These are phyloP conservation scores for Emydocephalus ijimae DNA, from an alignment of 2,113 vertebrate genomes.

Conservation along the genomic window DNA sequence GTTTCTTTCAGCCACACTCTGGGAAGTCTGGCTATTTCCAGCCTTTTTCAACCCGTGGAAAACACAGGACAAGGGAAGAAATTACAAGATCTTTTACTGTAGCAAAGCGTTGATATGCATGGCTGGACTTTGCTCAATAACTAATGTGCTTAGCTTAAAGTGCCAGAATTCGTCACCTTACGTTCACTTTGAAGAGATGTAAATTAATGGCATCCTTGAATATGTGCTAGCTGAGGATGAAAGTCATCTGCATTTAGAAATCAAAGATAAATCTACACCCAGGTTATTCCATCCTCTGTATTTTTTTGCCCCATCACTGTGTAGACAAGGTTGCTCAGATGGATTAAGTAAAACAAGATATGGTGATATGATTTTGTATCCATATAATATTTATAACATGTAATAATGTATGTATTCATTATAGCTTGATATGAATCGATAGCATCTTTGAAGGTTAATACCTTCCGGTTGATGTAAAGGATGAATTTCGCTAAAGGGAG, in stretches of 20 bases:
- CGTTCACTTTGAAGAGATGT: conserved; percentile 23
- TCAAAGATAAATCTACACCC: background rate
- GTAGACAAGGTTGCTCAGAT: background rate
- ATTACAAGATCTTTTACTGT: conserved; percentile 31
- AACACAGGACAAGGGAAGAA: conserved; percentile 41
- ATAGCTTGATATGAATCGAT: background rate
- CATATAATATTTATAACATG: background rate
- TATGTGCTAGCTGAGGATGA: background rate
- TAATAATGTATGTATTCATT: background rate
- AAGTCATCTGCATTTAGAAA: background rate
- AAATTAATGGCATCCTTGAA: conserved; percentile 17
- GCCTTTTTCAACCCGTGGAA: conserved; percentile 42
- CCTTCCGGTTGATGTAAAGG: background rate
- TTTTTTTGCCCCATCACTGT: background rate
- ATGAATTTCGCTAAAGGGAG: background rate
- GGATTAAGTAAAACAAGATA: background rate
- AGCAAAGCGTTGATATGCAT: conserved; percentile 45
- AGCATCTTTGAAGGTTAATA: background rate
- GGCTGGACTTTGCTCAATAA: conserved; percentile 39
- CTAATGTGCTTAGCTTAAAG: background rate
- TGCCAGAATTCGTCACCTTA: background rate
- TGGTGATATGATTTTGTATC: background rate
- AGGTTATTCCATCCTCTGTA: background rate
- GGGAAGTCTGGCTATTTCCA: conserved; percentile 41
- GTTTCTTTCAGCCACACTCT: conserved; percentile 50